phyloP scores from a whole-genome alignment of 2,113 vertebrate genomes.

The Leucoraja erinaceus region DNA sequence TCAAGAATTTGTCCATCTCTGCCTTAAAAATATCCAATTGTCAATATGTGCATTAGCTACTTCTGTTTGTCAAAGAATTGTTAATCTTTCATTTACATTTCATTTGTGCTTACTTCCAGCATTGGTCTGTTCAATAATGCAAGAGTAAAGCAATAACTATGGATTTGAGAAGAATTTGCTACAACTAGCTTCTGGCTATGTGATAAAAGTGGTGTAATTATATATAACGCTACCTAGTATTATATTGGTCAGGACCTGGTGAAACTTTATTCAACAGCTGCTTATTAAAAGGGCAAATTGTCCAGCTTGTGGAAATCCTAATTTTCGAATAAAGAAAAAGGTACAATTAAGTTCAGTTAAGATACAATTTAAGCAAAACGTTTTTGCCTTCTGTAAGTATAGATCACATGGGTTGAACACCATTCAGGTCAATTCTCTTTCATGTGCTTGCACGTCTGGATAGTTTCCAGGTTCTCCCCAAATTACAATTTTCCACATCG shows the following conservation, averaged over 20 bases:
- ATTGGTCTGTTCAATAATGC: not conserved
- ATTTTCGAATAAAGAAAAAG: not conserved
- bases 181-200: not conserved
- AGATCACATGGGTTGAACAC: not conserved
- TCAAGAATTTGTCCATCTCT: no score
- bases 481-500: not conserved
- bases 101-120: no score
- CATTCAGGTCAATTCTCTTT: not conserved
- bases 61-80: not conserved
- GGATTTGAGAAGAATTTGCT: not conserved
- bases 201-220: not conserved
- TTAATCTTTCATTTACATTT: constrained; percentile 6
- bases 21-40: no score
- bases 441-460: not conserved
- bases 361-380: not conserved
- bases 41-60: not conserved
- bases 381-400: not conserved
- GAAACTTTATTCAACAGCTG: not conserved
- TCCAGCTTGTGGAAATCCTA: not conserved
- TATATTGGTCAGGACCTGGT: not conserved
- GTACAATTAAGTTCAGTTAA: not conserved
- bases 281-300: no score
- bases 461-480: not conserved
- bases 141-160: not conserved
- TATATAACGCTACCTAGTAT: not conserved